Conservation (phyloP, 2,888 invertebrate species). For the Ochlodes sylvanus region DNA sequence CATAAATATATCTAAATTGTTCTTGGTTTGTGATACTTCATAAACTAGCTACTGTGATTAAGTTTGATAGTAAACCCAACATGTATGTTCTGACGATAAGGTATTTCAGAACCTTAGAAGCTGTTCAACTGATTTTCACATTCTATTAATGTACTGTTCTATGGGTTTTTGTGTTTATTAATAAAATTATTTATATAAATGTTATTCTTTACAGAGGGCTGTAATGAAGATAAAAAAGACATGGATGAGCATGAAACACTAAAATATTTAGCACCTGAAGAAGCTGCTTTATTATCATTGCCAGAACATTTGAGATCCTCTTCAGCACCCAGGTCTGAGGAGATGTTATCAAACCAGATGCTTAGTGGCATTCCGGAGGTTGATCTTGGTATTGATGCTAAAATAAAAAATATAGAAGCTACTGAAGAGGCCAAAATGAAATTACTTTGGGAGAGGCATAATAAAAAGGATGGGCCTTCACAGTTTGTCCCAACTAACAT, state of each 20-base stretch:
- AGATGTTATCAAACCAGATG: slow-evolving; percentile 99
- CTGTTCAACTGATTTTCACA: no score
- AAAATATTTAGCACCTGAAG: slow-evolving; percentile 93
- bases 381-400: slow-evolving; percentile 99
- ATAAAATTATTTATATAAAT: not conserved
- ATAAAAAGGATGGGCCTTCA: slow-evolving; percentile 96
- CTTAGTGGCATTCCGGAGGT: slow-evolving; percentile 99
- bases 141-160: no score
- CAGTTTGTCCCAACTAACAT: slow-evolving; percentile 99
- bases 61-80: no score
- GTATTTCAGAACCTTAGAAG: no score
- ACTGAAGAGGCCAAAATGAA: slow-evolving; percentile 99
- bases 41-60: no score
- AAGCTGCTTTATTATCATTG: slow-evolving; percentile 94
- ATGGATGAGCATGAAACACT: slow-evolving; percentile 73
- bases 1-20: no score
- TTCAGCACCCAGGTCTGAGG: slow-evolving; percentile 95
- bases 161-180: no score
- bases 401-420: slow-evolving; percentile 99
- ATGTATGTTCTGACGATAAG: no score
- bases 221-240: slow-evolving; percentile 70
- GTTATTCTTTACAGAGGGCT: slow-evolving; percentile 64
- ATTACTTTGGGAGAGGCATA: slow-evolving; percentile 94
- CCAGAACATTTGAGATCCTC: slow-evolving; percentile 95
- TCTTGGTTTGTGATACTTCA: no score